Percentiles rank a stretch among this genome's conserved stretches.
Conservation (phyloP, 2,113 vertebrate species). For the Ariopsis seemanni region DNA sequence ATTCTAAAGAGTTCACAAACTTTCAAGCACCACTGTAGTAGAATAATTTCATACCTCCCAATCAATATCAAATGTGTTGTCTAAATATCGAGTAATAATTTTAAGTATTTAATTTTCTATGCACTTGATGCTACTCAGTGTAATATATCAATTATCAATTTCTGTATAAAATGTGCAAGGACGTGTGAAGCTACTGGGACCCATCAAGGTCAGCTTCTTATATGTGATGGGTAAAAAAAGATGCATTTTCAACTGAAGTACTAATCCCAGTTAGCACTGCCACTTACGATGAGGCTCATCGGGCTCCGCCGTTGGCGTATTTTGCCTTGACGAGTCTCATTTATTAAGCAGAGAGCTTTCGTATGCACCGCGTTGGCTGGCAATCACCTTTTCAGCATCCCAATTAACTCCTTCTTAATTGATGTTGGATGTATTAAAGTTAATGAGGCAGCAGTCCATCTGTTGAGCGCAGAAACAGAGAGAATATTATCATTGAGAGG, state of each 20-base stretch:
- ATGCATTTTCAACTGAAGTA: not conserved
- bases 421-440: slow-evolving; percentile 74
- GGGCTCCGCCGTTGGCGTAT: slow-evolving; percentile 45
- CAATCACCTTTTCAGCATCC: slow-evolving; percentile 70
- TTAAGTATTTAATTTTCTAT: too few relatives aligned
- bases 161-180: slow-evolving; percentile 16
- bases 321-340: slow-evolving; percentile 56
- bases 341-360: slow-evolving; percentile 59
- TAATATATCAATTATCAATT: not conserved
- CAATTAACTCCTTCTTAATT: slow-evolving; percentile 73
- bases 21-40: not conserved
- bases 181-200: not conserved
- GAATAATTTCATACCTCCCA: not conserved
- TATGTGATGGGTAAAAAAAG: slow-evolving; percentile 14
- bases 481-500: slow-evolving; percentile 57
- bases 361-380: slow-evolving; percentile 56
- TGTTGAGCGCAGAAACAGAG: slow-evolving; percentile 65
- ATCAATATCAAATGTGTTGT: not conserved
- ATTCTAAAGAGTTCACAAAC: too few relatives aligned
- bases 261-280: slow-evolving; percentile 6
- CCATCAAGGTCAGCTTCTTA: slow-evolving; percentile 48
- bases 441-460: slow-evolving; percentile 75
- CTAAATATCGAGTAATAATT: not conserved
- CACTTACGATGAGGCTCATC: slow-evolving; percentile 5
- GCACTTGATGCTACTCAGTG: too few relatives aligned